These are phyloP conservation scores for Laupala kohalensis DNA, from an alignment of 1,140 invertebrate genomes.

Conservation along the genomic window DNA sequence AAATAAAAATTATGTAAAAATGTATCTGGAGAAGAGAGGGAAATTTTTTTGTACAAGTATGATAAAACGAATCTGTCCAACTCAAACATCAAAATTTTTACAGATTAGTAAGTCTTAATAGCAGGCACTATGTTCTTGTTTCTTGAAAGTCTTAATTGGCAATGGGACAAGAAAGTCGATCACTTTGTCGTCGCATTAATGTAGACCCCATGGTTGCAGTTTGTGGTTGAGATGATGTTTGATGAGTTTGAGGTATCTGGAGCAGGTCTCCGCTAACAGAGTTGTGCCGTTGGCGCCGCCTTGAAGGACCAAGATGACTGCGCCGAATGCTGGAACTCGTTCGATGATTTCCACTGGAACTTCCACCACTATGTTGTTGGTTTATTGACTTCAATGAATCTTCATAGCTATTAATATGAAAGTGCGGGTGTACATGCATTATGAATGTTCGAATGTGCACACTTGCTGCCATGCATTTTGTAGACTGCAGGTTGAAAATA, in stretches of 20 bases:
- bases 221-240: not conserved
- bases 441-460: no score
- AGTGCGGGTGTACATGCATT: not conserved
- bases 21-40: no score
- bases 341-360: not conserved
- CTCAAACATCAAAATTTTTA: not conserved
- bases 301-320: not conserved
- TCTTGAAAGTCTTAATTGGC: not conserved
- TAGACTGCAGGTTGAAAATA: no score
- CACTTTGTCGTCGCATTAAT: not conserved
- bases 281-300: conserved; percentile 13
- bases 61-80: not conserved
- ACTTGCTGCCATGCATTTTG: no score
- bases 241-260: not conserved
- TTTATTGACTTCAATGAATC: conserved; percentile 41
- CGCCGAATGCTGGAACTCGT: not conserved
- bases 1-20: no score
- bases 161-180: not conserved
- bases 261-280: conserved; percentile 2
- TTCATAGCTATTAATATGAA: conserved; percentile 44
- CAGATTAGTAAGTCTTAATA: not conserved
- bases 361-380: conserved; percentile 3
- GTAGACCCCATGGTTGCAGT: not conserved
- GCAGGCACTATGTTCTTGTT: not conserved
- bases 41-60: not conserved